Percentiles rank a stretch among this genome's conserved stretches.
These are phyloP conservation scores for Yponomeuta evonymella DNA, from an alignment of 2,888 invertebrate genomes.

Conservation along the genomic window DNA sequence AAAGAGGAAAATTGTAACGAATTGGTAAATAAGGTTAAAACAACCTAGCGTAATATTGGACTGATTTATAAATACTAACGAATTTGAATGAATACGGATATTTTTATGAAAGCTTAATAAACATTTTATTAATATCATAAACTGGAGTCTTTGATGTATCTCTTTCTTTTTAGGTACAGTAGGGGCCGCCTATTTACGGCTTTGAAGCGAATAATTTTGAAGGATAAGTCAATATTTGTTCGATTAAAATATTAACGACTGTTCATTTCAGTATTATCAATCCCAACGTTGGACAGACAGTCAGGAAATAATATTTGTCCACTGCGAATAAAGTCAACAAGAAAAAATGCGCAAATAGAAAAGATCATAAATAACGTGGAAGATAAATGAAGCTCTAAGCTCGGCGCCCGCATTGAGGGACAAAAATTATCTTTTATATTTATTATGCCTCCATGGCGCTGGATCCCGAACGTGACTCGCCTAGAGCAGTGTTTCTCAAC, in stretches of 20 bases:
- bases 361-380: background rate
- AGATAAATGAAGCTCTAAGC: background rate
- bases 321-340: background rate
- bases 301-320: background rate
- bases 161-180: too few relatives aligned
- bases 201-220: background rate
- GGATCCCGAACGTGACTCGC: background rate
- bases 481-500: background rate
- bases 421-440: constrained; percentile 2
- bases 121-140: background rate
- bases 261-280: background rate
- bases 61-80: background rate
- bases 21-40: background rate
- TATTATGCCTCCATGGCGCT: background rate
- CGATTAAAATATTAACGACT: too few relatives aligned
- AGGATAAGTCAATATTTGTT: too few relatives aligned
- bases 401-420: background rate
- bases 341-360: background rate
- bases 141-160: too few relatives aligned
- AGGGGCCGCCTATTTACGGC: background rate
- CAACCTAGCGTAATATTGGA: background rate
- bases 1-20: background rate
- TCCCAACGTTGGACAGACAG: background rate
- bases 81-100: background rate
- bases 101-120: constrained; percentile 4